A percentile compares a stretch with the other conserved stretches of the same genome.
These are phyloP conservation scores for Synanthedon vespiformis DNA, from an alignment of 2,888 invertebrate species.

Conservation along the genomic window DNA sequence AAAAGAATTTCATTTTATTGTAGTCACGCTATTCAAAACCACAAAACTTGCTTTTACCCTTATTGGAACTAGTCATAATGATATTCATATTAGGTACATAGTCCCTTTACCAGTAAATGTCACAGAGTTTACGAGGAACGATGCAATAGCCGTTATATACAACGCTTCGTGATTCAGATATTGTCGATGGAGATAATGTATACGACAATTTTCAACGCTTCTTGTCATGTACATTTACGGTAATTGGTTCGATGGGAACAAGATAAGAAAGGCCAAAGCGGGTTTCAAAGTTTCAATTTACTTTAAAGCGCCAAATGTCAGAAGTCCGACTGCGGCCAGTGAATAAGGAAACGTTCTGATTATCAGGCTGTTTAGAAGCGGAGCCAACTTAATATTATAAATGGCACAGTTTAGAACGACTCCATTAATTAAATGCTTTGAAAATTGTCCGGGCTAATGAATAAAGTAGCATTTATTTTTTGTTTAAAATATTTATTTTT, in stretches of 20 bases:
- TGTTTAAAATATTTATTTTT: too few species aligned
- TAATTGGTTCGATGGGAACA: conserved; percentile 17
- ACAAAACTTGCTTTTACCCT: too few species aligned
- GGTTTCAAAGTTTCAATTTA: conserved; percentile 16
- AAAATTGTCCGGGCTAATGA: too few species aligned
- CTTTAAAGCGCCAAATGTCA: background rate
- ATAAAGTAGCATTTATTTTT: too few species aligned
- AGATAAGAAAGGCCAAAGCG: conserved; percentile 12
- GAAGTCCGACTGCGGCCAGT: background rate
- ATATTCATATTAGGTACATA: background rate
- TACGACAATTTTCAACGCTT: background rate
- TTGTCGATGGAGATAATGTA: background rate
- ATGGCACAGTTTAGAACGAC: too few species aligned
- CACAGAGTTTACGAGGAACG: background rate
- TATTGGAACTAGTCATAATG: too few species aligned
- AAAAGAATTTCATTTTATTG: too few species aligned
- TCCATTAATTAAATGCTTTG: too few species aligned
- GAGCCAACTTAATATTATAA: too few species aligned
- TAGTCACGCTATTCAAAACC: too few species aligned
- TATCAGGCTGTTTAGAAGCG: background rate
- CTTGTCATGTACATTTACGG: conserved; percentile 11
- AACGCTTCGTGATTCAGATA: background rate
- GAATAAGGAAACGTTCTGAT: background rate
- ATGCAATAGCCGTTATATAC: background rate
- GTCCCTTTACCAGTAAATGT: background rate